Percentiles rank a stretch among this genome's conserved stretches.
Conservation (phyloP, 2,113 vertebrate genomes). For the Sturnus vulgaris region DNA sequence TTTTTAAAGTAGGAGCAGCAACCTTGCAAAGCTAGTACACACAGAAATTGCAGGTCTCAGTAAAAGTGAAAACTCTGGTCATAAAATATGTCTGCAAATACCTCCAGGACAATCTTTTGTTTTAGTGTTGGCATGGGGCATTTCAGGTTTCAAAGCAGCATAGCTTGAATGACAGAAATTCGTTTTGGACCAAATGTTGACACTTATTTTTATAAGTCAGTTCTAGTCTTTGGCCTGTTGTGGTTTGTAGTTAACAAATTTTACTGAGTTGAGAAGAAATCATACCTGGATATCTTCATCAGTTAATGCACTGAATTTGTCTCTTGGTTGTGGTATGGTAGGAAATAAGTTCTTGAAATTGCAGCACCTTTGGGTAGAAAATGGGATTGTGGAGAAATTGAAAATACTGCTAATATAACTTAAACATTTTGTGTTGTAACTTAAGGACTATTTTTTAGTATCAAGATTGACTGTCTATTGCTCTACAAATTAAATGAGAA, state of each 20-base stretch:
- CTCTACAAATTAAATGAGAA: not conserved
- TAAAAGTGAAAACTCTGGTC: not conserved
- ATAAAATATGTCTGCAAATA: not conserved
- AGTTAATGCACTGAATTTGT: not conserved
- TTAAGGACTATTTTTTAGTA: not conserved
- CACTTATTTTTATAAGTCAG: not conserved
- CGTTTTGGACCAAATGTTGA: not conserved
- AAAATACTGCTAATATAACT: not conserved
- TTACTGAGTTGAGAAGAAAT: not conserved
- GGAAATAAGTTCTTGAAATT: not conserved
- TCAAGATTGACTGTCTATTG: not conserved
- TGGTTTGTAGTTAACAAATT: not conserved
- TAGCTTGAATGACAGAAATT: not conserved
- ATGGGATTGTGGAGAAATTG: not conserved
- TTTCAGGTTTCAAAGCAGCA: not conserved
- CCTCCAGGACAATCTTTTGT: not conserved
- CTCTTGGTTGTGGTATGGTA: slow-evolving; percentile 39
- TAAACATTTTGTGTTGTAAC: not conserved
- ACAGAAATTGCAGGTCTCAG: fast-evolving
- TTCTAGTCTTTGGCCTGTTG: not conserved
- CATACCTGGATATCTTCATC: slow-evolving; percentile 27
- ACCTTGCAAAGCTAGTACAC: not conserved
- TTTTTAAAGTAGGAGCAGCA: not conserved
- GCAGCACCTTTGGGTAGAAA: slow-evolving; percentile 9
- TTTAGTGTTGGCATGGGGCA: not conserved